phyloP scores from a whole-genome alignment of 2,113 vertebrate genomes.

The Muntiacus muntjak region DNA sequence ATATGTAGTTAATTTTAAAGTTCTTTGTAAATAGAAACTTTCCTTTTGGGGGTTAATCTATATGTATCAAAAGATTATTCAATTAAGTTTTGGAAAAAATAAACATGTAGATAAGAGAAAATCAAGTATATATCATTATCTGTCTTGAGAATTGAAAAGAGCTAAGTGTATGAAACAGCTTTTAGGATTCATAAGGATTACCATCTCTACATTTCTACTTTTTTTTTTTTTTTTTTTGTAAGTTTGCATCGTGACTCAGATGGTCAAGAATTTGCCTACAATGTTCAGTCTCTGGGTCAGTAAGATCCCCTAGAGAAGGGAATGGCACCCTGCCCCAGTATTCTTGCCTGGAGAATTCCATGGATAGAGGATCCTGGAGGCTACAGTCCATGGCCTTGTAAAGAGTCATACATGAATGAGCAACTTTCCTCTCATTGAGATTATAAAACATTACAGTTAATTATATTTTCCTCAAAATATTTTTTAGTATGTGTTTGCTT shows the following conservation, averaged over 20 bases:
- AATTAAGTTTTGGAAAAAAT: neutral
- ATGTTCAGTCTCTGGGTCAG: neutral
- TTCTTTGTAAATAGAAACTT: neutral
- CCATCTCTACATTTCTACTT: neutral
- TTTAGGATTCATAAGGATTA: neutral
- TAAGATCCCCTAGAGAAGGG: neutral
- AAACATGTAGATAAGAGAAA: neutral
- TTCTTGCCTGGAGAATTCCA: neutral
- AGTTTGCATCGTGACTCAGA: neutral
- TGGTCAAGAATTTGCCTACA: neutral
- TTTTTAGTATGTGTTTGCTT: neutral
- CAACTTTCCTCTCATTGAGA: neutral
- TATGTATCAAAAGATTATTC: neutral
- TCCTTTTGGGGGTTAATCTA: neutral
- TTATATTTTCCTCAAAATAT: neutral
- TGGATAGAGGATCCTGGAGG: neutral
- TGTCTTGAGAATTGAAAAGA: neutral
- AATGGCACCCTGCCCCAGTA: neutral
- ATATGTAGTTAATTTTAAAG: neutral
- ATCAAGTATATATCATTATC: neutral
- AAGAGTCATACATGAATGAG: neutral
- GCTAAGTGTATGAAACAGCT: neutral
- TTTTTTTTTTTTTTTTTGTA: neutral
- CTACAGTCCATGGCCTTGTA: fast-evolving
- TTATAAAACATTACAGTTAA: neutral